Evolutionary conservation across 2,888 invertebrate species (phyloP), one percentile per base, ranked within the genome.

Genomic region (Plebejus argus): DNA sequence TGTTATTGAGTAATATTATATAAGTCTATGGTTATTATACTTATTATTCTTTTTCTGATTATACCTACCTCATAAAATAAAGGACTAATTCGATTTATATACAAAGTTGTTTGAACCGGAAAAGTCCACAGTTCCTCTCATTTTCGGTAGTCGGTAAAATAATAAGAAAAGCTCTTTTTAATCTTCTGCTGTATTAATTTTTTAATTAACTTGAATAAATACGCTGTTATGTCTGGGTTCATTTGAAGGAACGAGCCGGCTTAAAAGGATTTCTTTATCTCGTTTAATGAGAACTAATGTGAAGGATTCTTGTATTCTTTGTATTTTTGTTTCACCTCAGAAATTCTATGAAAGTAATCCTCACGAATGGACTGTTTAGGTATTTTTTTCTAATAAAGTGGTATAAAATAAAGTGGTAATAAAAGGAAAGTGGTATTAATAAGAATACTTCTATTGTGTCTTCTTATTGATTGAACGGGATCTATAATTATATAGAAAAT

Each of bases 171-270:
- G 28, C 28, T 18, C 66, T 5, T 12, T 45, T 53, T 53, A 53
- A 66, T 28, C 28, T 61, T 28, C 15, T 15, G 12, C 66, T 66
- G 66, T 33, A 28, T 20, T 71, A 39, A 39, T 20, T 71, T 71
- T 71, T 71, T 71, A 71, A 71, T 71, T 71, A 71, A 71, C 71
- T 39, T 39, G 35, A 39, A 39, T n/a, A 71, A 71, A 71, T 39
- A 71, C 71, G n/a, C 39, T 71, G 39, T 39, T 39, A 70, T 18
- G 35, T 71, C 71, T 39, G 39, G 35, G 70, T 39, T 71, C 8
- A 71, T 71, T 70, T 33, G 70, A 39, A 71, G 71, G 71, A 20
- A 71, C 39, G 71, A n/a, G n/a, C n/a, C 35, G 39, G 39, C 35
- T 71, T 71, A 71, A 71, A 39, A 39, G 71, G 39, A 3, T 71